Base-by-base conservation (phyloP, 2,113 vertebrate genomes). In the Coregonus clupeaformis region DNA sequence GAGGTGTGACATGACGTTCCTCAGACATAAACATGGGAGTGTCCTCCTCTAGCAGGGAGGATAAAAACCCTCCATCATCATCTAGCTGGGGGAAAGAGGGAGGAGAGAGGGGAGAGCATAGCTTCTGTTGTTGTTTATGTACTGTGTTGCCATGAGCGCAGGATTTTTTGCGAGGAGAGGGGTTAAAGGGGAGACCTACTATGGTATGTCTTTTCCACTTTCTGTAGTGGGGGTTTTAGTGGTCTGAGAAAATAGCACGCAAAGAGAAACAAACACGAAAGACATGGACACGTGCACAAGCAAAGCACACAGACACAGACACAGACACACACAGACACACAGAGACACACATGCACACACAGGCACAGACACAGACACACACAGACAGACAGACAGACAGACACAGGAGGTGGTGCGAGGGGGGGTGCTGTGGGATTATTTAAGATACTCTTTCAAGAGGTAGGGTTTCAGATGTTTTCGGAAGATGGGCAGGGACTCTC, bases 11-110 rank as follows among this genome's bases (percentile, higher is more conserved):
- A 60, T 86, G 85, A 88, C 73, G 68, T 87, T 57, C 68, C 57
- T 71, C 77, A 32, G 77, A 78, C 74, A 76, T 84, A 76, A 89
- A 88, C 82, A 86, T 49, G 79, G 82, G 81, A 77, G 85, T 71
- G 77, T 77, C 83, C 62, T 0, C 68, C 73, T 47, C 64, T 6
- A 27, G 27, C 27, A 27, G 20, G 57, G 68, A 62, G 68, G 84
- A 83, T 74, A 79, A 83, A 80, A 87, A 83, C 69, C 42, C 66
- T 77, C 77, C 42, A 66, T 78, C 78, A 77, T 80, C 78, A 77
- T 81, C 73, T 73, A 82, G 76, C 24, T 60, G n/a, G n/a, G 57
- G 57, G 57, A 4, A 29, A 42, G 24, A 65, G 25, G 57, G n/a
- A 16, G 20, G 55, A 45, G 24, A 25, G 60, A 25, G 62, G 59